Base-by-base conservation (phyloP, 2,797 vertebrate genomes). In the Darevskia nairensis region DNA sequence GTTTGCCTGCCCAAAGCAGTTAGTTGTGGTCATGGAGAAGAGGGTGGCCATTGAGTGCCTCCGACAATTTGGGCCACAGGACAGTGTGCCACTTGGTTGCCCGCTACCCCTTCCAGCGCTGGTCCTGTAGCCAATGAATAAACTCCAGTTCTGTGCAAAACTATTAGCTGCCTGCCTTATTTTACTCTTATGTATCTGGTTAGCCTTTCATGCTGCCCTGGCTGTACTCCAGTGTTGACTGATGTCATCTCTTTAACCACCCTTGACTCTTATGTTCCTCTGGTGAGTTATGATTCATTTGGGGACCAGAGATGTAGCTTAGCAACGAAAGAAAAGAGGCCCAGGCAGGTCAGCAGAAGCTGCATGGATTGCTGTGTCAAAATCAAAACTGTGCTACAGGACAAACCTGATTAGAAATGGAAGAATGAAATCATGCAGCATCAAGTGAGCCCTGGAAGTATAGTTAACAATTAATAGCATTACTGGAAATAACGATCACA, bases 341-440 rank as follows among this genome's bases (percentile, higher is more conserved):
- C 55, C 32, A 69, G n/a, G 50, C 39, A 75, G 69, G 25, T 55
- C 74, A 75, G 44, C 69, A 19, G 17, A 80, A 61, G 32, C 11
- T 64, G 11, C 61, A 85, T 41, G 80, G n/a, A 81, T 81, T 71
- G 44, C 32, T 75, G 15, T 75, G 32, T 75, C 17, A n/a, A 75
- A 89, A 89, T 80, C 69, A 68, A 85, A 55, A 39, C 41, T n/a
- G 69, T 68, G 55, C 41, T 23, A 71, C 44, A 71, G 44, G 75
- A 84, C 46, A 84, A 84, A 59, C 46, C 21, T 71, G n/a, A 35
- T 80, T 85, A 66, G 59, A 81, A 83, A 89, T 76, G 25, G 71
- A 76, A 89, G 83, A 76, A 75, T 41, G 59, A n/a, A 81, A 55
- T n/a, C 32, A 74, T 50, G 55, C 68, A 41, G 39, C 6, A 59